Percentiles rank a stretch among this genome's conserved stretches.
phyloP scores from a whole-genome alignment of 2,797 vertebrate species.

The Astyanax mexicanus region DNA sequence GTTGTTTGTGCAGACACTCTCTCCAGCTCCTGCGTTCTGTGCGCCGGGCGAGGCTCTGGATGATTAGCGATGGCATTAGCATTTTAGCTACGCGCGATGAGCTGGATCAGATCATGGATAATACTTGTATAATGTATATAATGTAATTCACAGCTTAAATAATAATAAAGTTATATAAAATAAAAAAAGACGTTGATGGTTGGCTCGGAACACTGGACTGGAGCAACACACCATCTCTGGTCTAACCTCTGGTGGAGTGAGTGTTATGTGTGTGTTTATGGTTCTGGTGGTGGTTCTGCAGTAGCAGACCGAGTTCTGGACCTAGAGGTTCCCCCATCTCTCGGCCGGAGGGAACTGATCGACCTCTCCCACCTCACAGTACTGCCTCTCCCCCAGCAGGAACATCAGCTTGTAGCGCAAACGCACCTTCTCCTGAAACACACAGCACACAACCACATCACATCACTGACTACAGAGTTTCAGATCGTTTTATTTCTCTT shows the following conservation, averaged over 20 bases:
- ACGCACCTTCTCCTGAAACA: slow-evolving; percentile 89
- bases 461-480: too few relatives aligned
- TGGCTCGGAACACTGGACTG: not conserved
- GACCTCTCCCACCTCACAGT: slow-evolving; percentile 91
- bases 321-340: slow-evolving; percentile 85
- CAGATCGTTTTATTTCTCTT: too few relatives aligned
- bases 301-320: not conserved
- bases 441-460: not conserved
- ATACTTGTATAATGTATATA: not conserved
- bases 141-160: not conserved
- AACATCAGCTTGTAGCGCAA: slow-evolving; percentile 93
- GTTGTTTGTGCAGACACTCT: not conserved
- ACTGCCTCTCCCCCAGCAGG: slow-evolving; percentile 85
- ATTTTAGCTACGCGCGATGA: not conserved
- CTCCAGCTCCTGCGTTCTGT: not conserved
- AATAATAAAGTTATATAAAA: not conserved
- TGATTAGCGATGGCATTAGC: not conserved
- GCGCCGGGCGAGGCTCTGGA: not conserved
- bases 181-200: not conserved
- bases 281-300: not conserved
- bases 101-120: not conserved
- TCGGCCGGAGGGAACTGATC: slow-evolving; percentile 91
- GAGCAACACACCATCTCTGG: not conserved
- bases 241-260: not conserved
- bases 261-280: slow-evolving; percentile 7